Base-by-base conservation (phyloP, 2,888 invertebrate species). In the Lasioglossum zephyrum region DNA sequence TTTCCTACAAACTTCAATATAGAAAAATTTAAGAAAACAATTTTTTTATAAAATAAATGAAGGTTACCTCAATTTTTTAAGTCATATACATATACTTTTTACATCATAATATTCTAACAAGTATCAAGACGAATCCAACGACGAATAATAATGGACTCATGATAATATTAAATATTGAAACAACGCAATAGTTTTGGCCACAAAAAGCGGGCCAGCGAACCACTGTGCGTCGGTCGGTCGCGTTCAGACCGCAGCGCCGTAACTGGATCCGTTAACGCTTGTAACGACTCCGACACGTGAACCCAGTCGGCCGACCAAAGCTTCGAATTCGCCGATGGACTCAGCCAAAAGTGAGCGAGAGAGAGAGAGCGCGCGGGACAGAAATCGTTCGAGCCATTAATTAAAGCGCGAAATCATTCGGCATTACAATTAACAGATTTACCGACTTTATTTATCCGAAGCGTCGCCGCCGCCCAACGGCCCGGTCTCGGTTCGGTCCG, bases 391-490 rank as follows among this genome's bases (percentile, higher is more conserved):
- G 18, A 49, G 18, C 73, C 49, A 22, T 49, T 31, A 49, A 73
- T 73, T 49, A 49, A 73, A 73, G 22, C 77, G 47, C 69, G 66
- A n/a, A 77, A 77, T 82, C 63, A 44, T 36, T 72, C 41, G 49
- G 4, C 60, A 66, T n/a, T 18, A 44, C 22, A 31, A 39, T 73
- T 36, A 69, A 77, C 60, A 31, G 63, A 66, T 82, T 76, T 53
- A 22, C 13, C 57, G 70, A 63, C 69, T 81, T 82, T 82, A 49
- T 73, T 82, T 77, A 73, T 69, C 39, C n/a, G 18, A 16, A 26
- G 18, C n/a, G 49, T 13, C 72, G 36, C 49, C 36, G 18, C n/a
- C 36, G 36, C 36, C 53, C 49, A 44, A 60, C n/a, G 63, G 16
- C 16, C 16, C 63, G 63, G 6, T 16, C n/a, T 9, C 31, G 13